Percentiles rank a stretch among this genome's conserved stretches.
Conservation (phyloP, 2,113 vertebrate genomes). For the Mobula hypostoma region DNA sequence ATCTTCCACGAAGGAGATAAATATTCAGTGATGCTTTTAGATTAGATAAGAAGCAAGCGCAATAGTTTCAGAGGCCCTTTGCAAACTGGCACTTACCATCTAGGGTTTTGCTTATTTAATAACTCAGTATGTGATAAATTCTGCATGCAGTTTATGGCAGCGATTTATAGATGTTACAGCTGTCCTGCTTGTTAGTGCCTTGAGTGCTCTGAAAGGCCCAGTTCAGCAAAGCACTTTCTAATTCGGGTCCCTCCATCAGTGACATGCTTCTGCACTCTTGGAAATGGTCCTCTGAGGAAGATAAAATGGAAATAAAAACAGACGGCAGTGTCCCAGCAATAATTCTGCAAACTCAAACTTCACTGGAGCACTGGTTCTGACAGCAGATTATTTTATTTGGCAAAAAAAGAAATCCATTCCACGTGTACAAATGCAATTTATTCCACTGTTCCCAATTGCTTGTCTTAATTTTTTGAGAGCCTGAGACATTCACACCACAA, state of each 20-base stretch:
- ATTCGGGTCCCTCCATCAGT: constrained; percentile 59
- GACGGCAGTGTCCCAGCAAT: constrained; percentile 76
- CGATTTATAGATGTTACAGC: constrained; percentile 58
- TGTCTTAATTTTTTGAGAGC: constrained; percentile 59
- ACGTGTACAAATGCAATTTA: constrained; percentile 57
- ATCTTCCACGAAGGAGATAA: not conserved
- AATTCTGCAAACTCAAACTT: constrained; percentile 63
- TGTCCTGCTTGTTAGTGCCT: constrained; percentile 66
- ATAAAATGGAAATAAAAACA: constrained; percentile 78
- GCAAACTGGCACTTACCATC: constrained; percentile 47
- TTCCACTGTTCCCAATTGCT: constrained; percentile 56
- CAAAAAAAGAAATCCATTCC: constrained; percentile 56
- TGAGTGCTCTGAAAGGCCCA: constrained; percentile 72
- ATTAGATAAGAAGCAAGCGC: not conserved
- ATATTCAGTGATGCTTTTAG: constrained; percentile 15
- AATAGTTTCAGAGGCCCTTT: constrained; percentile 6
- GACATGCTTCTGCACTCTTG: constrained; percentile 98
- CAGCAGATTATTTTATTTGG: constrained; percentile 56
- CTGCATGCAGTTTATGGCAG: constrained; percentile 48
- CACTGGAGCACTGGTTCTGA: constrained; percentile 50
- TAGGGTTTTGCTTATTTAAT: constrained; percentile 48
- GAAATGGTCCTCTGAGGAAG: constrained; percentile 78
- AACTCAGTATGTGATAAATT: constrained; percentile 49
- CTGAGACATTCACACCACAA: constrained; percentile 51
- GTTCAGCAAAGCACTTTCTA: constrained; percentile 84